Evolutionary conservation across 2,113 vertebrate genomes (phyloP).

Genomic region (Rattus rattus): DNA sequence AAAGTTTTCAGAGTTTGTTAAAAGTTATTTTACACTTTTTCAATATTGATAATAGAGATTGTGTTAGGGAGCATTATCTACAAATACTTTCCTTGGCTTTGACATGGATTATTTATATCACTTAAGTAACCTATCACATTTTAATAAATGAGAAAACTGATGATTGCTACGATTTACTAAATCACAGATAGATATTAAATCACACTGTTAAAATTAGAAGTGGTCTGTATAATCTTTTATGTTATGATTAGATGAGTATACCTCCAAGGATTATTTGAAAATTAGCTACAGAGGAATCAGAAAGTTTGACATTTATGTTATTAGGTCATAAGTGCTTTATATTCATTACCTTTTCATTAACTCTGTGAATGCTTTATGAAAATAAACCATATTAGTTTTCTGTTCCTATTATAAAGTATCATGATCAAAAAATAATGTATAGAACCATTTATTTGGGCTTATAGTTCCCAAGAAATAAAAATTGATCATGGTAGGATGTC

Average conservation of each 20-base stretch:
- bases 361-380: background rate
- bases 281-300: background rate
- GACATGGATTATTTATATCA: background rate
- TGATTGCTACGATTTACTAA: background rate
- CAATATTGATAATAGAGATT: background rate
- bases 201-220: background rate
- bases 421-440: background rate
- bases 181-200: background rate
- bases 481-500: background rate
- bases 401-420: background rate
- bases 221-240: background rate
- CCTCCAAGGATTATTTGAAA: background rate
- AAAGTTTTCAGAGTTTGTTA: background rate
- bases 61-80: background rate
- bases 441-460: background rate
- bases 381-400: background rate
- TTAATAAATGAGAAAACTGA: background rate
- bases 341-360: background rate
- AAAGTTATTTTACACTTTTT: background rate
- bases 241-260: background rate
- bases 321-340: background rate
- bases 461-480: background rate
- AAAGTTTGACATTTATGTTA: background rate
- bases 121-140: background rate
- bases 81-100: background rate